Percentiles rank a stretch among this genome's conserved stretches.
These are phyloP conservation scores for Tetraodon nigroviridis DNA, from an alignment of 2,113 vertebrate genomes.

Conservation along the genomic window DNA sequence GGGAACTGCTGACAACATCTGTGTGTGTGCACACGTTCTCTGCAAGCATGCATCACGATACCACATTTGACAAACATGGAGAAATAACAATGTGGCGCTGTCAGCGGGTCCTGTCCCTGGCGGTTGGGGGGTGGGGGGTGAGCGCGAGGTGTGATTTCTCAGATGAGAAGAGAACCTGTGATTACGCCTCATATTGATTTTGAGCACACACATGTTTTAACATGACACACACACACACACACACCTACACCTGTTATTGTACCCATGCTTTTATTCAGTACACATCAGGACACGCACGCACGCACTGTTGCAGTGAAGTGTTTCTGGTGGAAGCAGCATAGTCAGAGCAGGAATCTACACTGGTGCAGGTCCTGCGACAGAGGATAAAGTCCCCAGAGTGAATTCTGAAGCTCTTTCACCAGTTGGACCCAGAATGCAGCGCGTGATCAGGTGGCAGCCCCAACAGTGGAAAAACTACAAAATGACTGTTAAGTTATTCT, in stretches of 20 bases:
- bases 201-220: slow-evolving; percentile 36
- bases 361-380: too few relatives aligned
- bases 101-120: slow-evolving; percentile 82
- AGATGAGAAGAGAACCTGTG: slow-evolving; percentile 76
- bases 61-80: slow-evolving; percentile 63
- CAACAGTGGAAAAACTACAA: too few relatives aligned
- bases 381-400: too few relatives aligned
- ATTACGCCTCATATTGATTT: slow-evolving; percentile 70
- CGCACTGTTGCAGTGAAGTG: too few relatives aligned
- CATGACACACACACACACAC: slow-evolving; percentile 32
- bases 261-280: slow-evolving; percentile 19
- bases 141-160: slow-evolving; percentile 82
- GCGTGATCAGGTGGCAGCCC: too few relatives aligned
- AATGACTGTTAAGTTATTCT: too few relatives aligned
- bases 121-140: slow-evolving; percentile 68
- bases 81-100: slow-evolving; percentile 74
- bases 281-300: slow-evolving; percentile 6
- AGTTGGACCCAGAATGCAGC: too few relatives aligned
- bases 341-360: too few relatives aligned
- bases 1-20: slow-evolving; percentile 64
- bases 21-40: slow-evolving; percentile 26
- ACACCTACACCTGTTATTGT: slow-evolving; percentile 2
- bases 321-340: too few relatives aligned
- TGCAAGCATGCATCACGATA: slow-evolving; percentile 21
- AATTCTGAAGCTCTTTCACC: too few relatives aligned